A percentile compares a stretch with the other conserved stretches of the same genome.
phyloP scores from a whole-genome alignment of 2,888 invertebrate species.

The Nephrocerus scutellatus region DNA sequence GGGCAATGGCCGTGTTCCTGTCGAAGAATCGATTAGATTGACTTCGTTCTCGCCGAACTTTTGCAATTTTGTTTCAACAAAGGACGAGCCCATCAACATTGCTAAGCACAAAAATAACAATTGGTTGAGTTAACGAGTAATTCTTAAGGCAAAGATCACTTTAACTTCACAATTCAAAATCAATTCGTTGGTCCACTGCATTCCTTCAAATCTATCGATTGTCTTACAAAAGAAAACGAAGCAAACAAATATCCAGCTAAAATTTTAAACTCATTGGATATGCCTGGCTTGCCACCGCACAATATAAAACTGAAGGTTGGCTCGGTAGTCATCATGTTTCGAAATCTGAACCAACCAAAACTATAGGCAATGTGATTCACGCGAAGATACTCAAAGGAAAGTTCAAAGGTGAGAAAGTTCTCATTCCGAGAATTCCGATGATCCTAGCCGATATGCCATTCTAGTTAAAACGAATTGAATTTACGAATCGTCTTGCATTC shows the following conservation, averaged over 20 bases:
- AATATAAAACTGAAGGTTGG: constrained; percentile 27
- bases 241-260: constrained; percentile 4
- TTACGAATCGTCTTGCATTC: constrained; percentile 23
- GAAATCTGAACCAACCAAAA: constrained; percentile 26
- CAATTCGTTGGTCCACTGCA: background rate
- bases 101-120: constrained; percentile 7
- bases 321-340: constrained; percentile 27
- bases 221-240: background rate
- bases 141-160: too few relatives aligned
- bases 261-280: constrained; percentile 7
- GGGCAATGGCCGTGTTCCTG: constrained; percentile 25
- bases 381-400: constrained; percentile 22
- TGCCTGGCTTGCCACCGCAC: constrained; percentile 18
- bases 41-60: constrained; percentile 23
- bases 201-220: constrained; percentile 3
- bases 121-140: constrained; percentile 9
- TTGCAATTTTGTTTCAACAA: constrained; percentile 12
- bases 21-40: constrained; percentile 20
- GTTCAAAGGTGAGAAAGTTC: constrained; percentile 23
- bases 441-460: constrained; percentile 31
- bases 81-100: constrained; percentile 11
- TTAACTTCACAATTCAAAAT: too few relatives aligned
- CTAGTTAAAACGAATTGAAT: constrained; percentile 34
- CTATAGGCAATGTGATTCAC: constrained; percentile 29
- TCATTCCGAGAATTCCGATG: constrained; percentile 28